Evolutionary conservation across 92 coral and sea anemone genomes (phyloP).

Genomic region (Paragorgia papillata): DNA sequence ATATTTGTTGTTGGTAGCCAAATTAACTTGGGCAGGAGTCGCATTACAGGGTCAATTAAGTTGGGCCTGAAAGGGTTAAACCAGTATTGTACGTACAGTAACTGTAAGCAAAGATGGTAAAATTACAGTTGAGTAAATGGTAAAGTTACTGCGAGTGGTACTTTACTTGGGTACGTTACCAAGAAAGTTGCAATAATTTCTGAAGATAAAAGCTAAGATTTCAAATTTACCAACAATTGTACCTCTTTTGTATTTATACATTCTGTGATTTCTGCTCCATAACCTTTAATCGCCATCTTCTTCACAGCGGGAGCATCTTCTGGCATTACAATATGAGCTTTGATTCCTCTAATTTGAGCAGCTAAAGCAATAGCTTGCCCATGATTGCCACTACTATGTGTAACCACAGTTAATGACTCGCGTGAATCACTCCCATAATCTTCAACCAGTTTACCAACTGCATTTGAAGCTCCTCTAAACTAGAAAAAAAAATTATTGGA

Average conservation of each 20-base stretch:
- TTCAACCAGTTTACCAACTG: slow-evolving; percentile 72
- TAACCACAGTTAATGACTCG: slow-evolving; percentile 70
- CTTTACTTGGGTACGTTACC: too few species aligned
- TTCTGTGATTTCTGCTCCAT: slow-evolving; percentile 90
- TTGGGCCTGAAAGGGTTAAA: too few species aligned
- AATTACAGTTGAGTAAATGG: too few species aligned
- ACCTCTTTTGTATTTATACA: slow-evolving; percentile 90
- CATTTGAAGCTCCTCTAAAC: slow-evolving; percentile 99
- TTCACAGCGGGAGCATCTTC: slow-evolving; percentile 83
- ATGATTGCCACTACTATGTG: slow-evolving; percentile 98
- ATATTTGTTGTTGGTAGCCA: too few species aligned
- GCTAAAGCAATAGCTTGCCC: slow-evolving; percentile 95
- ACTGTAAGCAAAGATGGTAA: not conserved
- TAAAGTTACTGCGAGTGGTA: too few species aligned
- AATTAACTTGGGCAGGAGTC: too few species aligned
- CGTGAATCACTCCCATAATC: slow-evolving; percentile 26
- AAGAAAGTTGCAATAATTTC: too few species aligned
- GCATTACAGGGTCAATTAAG: too few species aligned
- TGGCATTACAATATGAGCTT: slow-evolving; percentile 93
- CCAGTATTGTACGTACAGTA: not conserved
- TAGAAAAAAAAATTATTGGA: slow-evolving; percentile 14
- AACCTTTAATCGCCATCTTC: slow-evolving; percentile 80
- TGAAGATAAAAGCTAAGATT: too few species aligned
- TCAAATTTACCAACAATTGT: too few species aligned
- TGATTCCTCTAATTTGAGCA: slow-evolving; percentile 73